These are phyloP conservation scores for Frankliniella intonsa DNA, from an alignment of 2,888 invertebrate species.

Conservation along the genomic window DNA sequence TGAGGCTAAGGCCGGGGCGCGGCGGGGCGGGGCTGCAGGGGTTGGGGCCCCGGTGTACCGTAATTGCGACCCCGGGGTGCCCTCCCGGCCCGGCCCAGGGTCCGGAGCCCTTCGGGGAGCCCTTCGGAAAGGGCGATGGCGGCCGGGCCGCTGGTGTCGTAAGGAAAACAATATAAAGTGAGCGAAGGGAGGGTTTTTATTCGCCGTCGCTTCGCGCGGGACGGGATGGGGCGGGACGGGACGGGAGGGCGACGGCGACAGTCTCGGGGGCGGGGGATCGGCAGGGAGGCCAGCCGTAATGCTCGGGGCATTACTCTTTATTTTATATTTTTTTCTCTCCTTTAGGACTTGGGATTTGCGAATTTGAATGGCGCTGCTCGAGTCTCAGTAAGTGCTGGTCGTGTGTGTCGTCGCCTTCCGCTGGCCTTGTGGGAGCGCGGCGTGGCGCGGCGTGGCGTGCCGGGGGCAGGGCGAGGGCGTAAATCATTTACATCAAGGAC, in stretches of 20 bases:
- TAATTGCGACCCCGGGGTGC: slow-evolving; percentile 4
- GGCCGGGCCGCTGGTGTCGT: not conserved
- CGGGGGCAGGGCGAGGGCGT: not conserved
- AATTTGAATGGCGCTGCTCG: not conserved
- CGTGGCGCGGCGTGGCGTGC: not conserved
- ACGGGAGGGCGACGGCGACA: not conserved
- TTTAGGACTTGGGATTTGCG: too few species aligned
- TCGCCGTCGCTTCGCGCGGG: not conserved
- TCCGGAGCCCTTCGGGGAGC: not conserved
- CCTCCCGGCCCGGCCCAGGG: not conserved
- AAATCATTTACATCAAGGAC: slow-evolving; percentile 5
- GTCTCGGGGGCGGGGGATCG: not conserved
- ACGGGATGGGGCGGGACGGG: not conserved
- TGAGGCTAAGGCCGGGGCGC: not conserved
- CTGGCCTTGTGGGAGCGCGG: too few species aligned
- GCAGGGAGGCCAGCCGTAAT: too few species aligned
- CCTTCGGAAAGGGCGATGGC: not conserved
- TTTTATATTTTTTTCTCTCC: too few species aligned
- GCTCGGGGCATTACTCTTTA: too few species aligned
- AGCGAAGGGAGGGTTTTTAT: not conserved
- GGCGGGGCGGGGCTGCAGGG: not conserved
- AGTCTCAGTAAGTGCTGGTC: not conserved
- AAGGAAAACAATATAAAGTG: not conserved
- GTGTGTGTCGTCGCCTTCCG: not conserved
- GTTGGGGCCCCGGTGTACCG: not conserved